Evolutionary conservation across 2,797 vertebrate genomes (phyloP), one percentile per base, ranked within the genome.

Genomic region (Momotus momota): DNA sequence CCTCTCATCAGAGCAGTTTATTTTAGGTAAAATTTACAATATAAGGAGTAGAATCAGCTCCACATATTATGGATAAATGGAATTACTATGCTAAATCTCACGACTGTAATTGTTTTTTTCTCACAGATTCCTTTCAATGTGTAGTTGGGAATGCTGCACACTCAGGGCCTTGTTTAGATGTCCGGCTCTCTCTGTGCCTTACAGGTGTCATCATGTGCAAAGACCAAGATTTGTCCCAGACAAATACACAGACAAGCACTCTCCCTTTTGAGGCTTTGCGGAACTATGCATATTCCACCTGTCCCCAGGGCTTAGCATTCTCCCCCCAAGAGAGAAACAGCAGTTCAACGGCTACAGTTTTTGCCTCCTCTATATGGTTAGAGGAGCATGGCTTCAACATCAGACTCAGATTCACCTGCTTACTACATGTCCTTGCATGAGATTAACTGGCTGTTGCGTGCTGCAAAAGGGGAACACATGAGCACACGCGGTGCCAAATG

Each of bases 381-480:
- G 80, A 43, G 2, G 22, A 48, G 31, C 17, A 14, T 1, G 6
- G 40, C 40, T 43, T 12, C 48, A 26, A 3, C 1, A 0, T 27
- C 43, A 81, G 49, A 27, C 20, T 15, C 20, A 13, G 18, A 27
- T 29, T 67, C 21, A 14, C 54, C 33, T 33, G 41, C 21, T 79
- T 9, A 16, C 29, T 40, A 29, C 29, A n/a, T 11, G 48, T 18
- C 40, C 41, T 6, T 9, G 9, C 11, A 40, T 4, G 7, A 48
- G 58, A 31, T 15, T 38, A 54, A 15, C 20, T 25, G 55, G 17
- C 27, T n/a, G 27, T 15, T 31, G 5, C 8, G 45, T 35, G 45
- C 12, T 62, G 31, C 52, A 41, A 13, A 61, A 74, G 10, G 22
- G 14, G 46, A 57, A 80, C 80, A 7, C 23, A 21, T 1, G 18